Evolutionary conservation across 37 sponge, comb jelly and placozoan genomes (phyloP), one percentile per base, ranked within the genome.

Genomic region (Corticium candelabrum): DNA sequence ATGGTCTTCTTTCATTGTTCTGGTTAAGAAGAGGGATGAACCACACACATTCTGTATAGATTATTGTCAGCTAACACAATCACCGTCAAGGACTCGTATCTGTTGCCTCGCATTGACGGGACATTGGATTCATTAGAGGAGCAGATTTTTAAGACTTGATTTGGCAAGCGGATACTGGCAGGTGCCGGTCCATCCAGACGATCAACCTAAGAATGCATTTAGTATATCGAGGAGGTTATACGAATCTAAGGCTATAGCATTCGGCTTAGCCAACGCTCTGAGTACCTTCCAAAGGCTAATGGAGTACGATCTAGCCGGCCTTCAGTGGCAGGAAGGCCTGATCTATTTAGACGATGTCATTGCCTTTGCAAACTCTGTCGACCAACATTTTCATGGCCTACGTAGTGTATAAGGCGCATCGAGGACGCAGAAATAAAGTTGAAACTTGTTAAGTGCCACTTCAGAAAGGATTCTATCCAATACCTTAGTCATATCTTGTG

Each of bases 41-140:
- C n/a, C n/a, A n/a, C n/a, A n/a, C n/a, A n/a, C n/a, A n/a, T n/a
- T n/a, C n/a, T 80, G 81, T 39, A 40, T 80, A 15, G 81, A 80
- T 35, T 80, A 39, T 36, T 27, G 81, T 36, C 36, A 73, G 41
- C 81, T 80, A 72, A 80, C 41, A 4, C 2, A 40, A 35, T 43
- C 1, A 74, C 81, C 2, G 30, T 41, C 43, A 40, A 29, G 41
- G 81, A 80, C 73, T 73, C 74, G 27, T 38, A 74, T 31, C 74
- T 74, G 3, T n/a, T 80, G 1, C 81, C 81, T 2, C 39, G 74
- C 39, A 74, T 80, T 27, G 74, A 80, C 41, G 81, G 32, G 21
- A 74, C 74, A 31, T 32, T 73, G 34, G 81, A 80, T 34, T 40
- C 21, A n/a, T 69, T 80, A 41, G n/a, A n/a, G n/a, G n/a, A 3